phyloP scores from a whole-genome alignment of 2,888 invertebrate genomes.

The Gastrophysa polygoni region DNA sequence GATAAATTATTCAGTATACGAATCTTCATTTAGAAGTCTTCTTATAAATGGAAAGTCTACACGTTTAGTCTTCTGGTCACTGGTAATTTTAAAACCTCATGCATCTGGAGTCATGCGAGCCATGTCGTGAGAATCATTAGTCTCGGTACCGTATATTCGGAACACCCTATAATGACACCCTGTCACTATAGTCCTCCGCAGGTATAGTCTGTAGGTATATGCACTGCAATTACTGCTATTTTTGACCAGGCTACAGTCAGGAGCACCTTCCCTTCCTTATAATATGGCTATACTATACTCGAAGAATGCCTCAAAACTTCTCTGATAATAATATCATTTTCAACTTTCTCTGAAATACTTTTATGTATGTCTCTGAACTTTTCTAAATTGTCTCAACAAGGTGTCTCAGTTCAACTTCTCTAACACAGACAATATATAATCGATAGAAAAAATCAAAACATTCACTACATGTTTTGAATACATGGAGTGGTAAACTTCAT shows the following conservation, averaged over 20 bases:
- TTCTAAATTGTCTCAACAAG: too few relatives aligned
- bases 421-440: too few relatives aligned
- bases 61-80: background rate
- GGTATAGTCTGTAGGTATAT: background rate
- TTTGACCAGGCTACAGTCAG: background rate
- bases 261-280: background rate
- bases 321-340: background rate
- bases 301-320: background rate
- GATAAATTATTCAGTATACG: too few relatives aligned
- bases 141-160: background rate
- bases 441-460: too few relatives aligned
- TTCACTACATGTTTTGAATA: too few relatives aligned
- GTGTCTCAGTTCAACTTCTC: too few relatives aligned
- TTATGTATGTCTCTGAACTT: too few relatives aligned
- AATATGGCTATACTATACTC: background rate
- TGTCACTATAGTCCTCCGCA: background rate
- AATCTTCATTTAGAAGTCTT: too few relatives aligned
- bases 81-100: background rate
- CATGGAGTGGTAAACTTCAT: too few relatives aligned
- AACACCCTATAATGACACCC: background rate
- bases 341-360: too few relatives aligned
- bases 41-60: background rate
- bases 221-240: background rate
- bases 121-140: background rate
- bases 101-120: background rate